Base-by-base conservation (phyloP, 2,797 vertebrate species). In the Pseudochaenichthys georgianus region DNA sequence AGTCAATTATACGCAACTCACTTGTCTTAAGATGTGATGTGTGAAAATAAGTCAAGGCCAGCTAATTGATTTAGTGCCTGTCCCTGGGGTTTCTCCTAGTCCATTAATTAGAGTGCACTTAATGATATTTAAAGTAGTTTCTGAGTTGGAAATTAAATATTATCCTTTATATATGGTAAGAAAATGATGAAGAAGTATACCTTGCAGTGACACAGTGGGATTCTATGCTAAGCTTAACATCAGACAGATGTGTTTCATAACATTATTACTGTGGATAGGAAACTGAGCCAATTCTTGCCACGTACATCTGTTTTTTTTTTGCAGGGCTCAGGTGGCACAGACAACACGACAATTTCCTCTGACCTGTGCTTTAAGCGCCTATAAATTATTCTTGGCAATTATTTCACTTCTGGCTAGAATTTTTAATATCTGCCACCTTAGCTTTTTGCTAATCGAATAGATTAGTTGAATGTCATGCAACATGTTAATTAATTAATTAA, bases 401-500 rank as follows among this genome's bases (percentile, higher is more conserved):
- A 89, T 91, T 91, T 90, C 77, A 90, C 90, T 91, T 60, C 83
- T 85, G 90, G 90, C 91, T 87, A 90, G 73, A 86, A 77, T 77
- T 86, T 88, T 84, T 88, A 91, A 90, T 92, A 92, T 88, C 83
- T 87, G 64, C 84, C 55, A 75, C 31, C 60, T 54, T 60, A 62
- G 21, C 31, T 78, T 76, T 64, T 63, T 67, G 75, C 51, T 69
- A 46, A 58, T 63, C 67, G 28, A 83, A 92, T 78, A 90, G 61
- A 85, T 90, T 89, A 89, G 87, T 87, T 88, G 83, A 93, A 90
- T 90, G 83, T 87, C 87, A 92, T 68, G 64, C 75, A 84, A 85
- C 84, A 83, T 90, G 81, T 87, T 81, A 89, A 90, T 91, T 64
- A 88, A 93, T 92, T 87, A 90, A 89, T 82, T 63, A 89, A 87